phyloP scores from a whole-genome alignment of 2,113 vertebrate genomes.

The Pelusios castaneus region DNA sequence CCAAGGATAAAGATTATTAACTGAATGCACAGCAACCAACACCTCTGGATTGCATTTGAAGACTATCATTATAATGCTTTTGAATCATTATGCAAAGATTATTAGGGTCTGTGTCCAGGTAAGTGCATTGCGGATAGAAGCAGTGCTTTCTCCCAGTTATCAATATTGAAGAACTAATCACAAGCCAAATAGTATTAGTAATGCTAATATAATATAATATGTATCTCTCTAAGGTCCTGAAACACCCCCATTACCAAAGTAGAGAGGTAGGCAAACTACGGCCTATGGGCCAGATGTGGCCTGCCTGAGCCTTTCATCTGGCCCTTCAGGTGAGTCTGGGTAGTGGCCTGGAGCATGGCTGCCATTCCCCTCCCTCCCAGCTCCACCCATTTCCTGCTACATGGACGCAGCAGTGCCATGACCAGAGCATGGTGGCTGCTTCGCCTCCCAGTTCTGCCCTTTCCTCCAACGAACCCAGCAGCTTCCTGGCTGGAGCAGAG shows the following conservation, averaged over 20 bases:
- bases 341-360: no score
- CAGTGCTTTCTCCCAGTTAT: background rate
- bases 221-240: background rate
- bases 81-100: background rate
- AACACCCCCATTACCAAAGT: background rate
- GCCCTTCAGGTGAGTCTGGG: no score
- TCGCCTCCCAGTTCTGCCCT: no score
- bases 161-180: background rate
- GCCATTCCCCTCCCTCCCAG: no score
- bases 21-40: background rate
- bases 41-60: background rate
- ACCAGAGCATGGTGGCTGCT: no score
- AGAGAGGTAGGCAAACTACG: no score
- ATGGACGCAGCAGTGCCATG: no score
- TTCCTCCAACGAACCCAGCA: no score
- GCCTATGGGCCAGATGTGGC: no score
- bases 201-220: background rate
- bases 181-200: background rate
- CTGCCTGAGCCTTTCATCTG: no score
- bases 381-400: no score
- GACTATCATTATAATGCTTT: background rate
- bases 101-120: background rate
- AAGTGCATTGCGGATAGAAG: background rate
- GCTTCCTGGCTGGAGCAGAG: no score
- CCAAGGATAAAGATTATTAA: background rate